Base-by-base conservation (phyloP, 1,140 invertebrate species). In the Leptoteleia sp. region DNA sequence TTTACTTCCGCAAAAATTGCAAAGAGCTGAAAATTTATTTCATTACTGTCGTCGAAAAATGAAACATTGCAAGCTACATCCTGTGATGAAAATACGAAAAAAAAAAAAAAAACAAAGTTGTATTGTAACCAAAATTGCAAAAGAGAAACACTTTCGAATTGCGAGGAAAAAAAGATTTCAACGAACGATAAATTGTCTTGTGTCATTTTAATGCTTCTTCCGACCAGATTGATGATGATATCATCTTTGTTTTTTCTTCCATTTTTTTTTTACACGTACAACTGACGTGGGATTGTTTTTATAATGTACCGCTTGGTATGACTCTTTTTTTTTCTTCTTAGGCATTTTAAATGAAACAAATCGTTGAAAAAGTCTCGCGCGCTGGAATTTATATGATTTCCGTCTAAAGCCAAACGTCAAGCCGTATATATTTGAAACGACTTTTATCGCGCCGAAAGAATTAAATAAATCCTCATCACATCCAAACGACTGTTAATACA, bases 1-100 rank as follows among this genome's bases (percentile, higher is more conserved):
- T 75, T 71, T 75, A 68, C 64, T 75, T 75, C 70, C 70, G 65
- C 43, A 61, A 61, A 27, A 67, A 70, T 67, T 65, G 70, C 43
- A 9, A 57, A 79, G 22, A 16, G 48, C 11, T 27, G 67, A 68
- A 59, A 72, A 68, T 78, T 70, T 79, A 75, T 79, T 75, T 75
- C 52, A 71, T 79, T 79, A 71, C 45, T 67, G 52, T 65, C 61
- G 75, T 11, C 52, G 29, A 19, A 43, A 72, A 78, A 77, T 77
- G 52, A 77, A 77, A 65, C 59, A 77, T 68, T 71, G 75, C 68
- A 62, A 54, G 57, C 33, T 31, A n/a, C 40, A 48, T 68, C 64
- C 64, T 62, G 57, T 22, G 59, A 50, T 72, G 27, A 54, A 52
- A 54, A 40, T 65, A 62, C 9, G 40, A 55, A n/a, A 9, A n/a